A percentile compares a stretch with the other conserved stretches of the same genome.
These are phyloP conservation scores for Helicorthomorpha holstii DNA, from an alignment of 1,140 invertebrate genomes.

Conservation along the genomic window DNA sequence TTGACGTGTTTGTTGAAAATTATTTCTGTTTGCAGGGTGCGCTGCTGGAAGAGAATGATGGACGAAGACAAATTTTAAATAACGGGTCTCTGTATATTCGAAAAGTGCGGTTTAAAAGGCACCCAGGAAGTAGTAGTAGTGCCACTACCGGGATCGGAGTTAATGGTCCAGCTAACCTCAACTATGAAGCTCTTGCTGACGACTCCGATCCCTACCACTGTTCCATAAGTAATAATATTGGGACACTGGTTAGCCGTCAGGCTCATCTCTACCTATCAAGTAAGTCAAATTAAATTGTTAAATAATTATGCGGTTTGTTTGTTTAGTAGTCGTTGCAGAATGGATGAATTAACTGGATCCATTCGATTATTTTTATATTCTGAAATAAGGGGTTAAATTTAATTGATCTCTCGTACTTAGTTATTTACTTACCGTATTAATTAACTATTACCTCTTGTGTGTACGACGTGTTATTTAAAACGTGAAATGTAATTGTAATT, in stretches of 20 bases:
- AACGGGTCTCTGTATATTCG: conserved; percentile 25
- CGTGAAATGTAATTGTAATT: too few species aligned
- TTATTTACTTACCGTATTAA: too few species aligned
- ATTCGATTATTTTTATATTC: too few species aligned
- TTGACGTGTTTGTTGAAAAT: background rate
- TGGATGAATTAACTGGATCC: too few species aligned
- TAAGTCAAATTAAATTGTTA: conserved; percentile 18
- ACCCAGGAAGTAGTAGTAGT: conserved; percentile 11
- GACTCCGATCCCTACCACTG: conserved; percentile 27
- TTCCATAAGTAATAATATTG: conserved; percentile 19
- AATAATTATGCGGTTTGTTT: too few species aligned
- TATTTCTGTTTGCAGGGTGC: conserved; percentile 7
- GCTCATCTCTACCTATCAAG: conserved; percentile 24
- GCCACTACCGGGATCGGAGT: background rate
- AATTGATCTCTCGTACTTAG: too few species aligned
- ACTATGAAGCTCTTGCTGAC: background rate
- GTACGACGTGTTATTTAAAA: too few species aligned
- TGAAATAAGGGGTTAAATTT: too few species aligned
- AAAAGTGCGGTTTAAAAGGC: conserved; percentile 15
- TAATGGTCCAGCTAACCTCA: background rate
- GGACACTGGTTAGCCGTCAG: conserved; percentile 24
- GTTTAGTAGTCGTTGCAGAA: too few species aligned
- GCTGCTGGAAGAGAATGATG: conserved; percentile 13
- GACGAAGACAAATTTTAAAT: conserved; percentile 15
- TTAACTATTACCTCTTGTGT: too few species aligned